phyloP scores from a whole-genome alignment of 30 jellyfish, hydroid and myxozoan species.

The Hydractinia echinata region DNA sequence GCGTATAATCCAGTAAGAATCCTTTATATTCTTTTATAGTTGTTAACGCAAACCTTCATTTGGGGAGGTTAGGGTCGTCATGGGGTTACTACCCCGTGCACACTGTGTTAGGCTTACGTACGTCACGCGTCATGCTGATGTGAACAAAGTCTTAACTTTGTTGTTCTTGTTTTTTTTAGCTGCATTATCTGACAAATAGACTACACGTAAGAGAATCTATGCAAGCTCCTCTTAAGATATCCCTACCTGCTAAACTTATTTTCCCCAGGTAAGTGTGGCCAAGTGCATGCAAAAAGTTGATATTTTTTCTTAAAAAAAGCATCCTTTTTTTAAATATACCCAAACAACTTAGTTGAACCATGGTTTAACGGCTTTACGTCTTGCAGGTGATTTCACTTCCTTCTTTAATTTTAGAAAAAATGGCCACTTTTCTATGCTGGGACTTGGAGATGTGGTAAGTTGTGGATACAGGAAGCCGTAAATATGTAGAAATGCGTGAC shows the following conservation, averaged over 20 bases:
- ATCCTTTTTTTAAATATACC: too few species aligned
- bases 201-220: slow-evolving; percentile 17
- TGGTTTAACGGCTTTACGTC: too few species aligned
- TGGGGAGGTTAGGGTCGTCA: too few species aligned
- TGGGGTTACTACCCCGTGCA: too few species aligned
- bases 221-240: slow-evolving; percentile 45
- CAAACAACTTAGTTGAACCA: too few species aligned
- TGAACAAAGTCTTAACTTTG: too few species aligned
- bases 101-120: too few species aligned
- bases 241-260: slow-evolving; percentile 80
- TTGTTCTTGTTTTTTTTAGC: slow-evolving; percentile 22
- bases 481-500: not conserved
- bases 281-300: not conserved
- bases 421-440: slow-evolving; percentile 84
- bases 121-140: too few species aligned
- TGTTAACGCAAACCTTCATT: too few species aligned
- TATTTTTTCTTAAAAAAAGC: too few species aligned
- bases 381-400: not conserved
- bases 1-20: slow-evolving; percentile 76
- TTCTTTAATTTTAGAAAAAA: slow-evolving; percentile 44
- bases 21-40: not conserved
- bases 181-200: slow-evolving; percentile 29
- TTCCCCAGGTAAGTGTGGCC: slow-evolving; percentile 69
- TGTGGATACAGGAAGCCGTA: not conserved
- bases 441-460: slow-evolving; percentile 92